Percentiles rank a stretch among this genome's conserved stretches.
Conservation (phyloP, 2,888 invertebrate genomes). For the Sceliomorpha sp. region DNA sequence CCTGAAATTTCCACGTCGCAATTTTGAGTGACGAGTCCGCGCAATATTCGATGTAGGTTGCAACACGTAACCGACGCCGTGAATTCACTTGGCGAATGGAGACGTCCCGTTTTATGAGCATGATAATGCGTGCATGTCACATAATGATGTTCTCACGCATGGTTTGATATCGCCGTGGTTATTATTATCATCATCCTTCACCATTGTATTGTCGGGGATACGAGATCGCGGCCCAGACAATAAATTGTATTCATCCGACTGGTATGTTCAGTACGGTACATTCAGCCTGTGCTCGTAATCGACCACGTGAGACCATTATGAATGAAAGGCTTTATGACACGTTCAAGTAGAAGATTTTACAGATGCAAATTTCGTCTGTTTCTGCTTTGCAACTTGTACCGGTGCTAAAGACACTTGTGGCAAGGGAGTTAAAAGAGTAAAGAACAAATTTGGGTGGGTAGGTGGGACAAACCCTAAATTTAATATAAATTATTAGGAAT, state of each 20-base stretch:
- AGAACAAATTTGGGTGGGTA: conserved; percentile 13
- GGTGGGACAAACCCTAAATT: too few species aligned
- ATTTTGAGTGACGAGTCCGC: conserved; percentile 8
- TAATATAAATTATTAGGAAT: too few species aligned
- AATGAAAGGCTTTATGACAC: conserved; percentile 21
- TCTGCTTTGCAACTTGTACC: too few species aligned
- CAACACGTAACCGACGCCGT: conserved; percentile 15
- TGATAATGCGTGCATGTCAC: conserved; percentile 53
- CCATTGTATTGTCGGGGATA: conserved; percentile 46
- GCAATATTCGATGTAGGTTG: conserved; percentile 4
- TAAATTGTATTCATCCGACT: conserved; percentile 51
- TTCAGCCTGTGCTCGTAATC: conserved; percentile 39
- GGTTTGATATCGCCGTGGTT: conserved; percentile 66
- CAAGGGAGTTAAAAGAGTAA: too few species aligned
- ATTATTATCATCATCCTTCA: conserved; percentile 58
- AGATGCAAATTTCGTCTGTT: conserved; percentile 3
- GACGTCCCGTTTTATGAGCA: conserved; percentile 45
- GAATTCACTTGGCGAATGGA: conserved; percentile 41
- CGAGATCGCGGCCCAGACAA: conserved; percentile 33
- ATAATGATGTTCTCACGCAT: conserved; percentile 62
- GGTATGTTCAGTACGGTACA: too few species aligned
- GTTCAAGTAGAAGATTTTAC: conserved; percentile 16
- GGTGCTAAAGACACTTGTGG: too few species aligned
- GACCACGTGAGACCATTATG: conserved; percentile 33
- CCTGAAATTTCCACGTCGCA: conserved; percentile 4